Evolutionary conservation across 2,888 invertebrate species (phyloP).

Genomic region (Pollenia griseotomentosa): DNA sequence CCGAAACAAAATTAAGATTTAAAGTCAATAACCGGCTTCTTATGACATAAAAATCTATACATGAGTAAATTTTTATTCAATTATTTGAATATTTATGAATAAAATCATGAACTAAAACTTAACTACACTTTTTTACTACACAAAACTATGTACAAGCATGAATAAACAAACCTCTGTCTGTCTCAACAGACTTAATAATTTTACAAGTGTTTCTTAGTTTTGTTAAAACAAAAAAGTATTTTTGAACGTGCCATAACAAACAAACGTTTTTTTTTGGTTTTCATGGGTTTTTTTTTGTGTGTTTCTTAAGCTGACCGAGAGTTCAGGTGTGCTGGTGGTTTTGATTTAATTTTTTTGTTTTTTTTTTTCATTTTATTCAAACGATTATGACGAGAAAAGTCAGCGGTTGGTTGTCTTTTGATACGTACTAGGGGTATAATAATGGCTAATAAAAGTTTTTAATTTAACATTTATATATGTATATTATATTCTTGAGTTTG

Average conservation of each 20-base stretch:
- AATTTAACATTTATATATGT: conserved; percentile 28
- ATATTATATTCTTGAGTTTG: neutral
- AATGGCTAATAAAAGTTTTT: conserved; percentile 47
- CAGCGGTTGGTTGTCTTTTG: conserved; percentile 46
- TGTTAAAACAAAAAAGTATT: conserved; percentile 4
- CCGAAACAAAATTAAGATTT: neutral
- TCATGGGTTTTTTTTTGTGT: conserved; percentile 1
- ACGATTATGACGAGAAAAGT: conserved; percentile 51
- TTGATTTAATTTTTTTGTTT: conserved; percentile 41
- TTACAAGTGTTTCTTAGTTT: conserved; percentile 57
- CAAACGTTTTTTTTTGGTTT: conserved; percentile 54
- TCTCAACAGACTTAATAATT: conserved; percentile 32
- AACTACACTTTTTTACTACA: conserved; percentile 23
- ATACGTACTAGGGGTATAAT: conserved; percentile 24
- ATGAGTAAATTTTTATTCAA: conserved; percentile 22
- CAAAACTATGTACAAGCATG: neutral
- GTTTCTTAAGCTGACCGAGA: conserved; percentile 42
- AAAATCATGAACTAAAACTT: conserved; percentile 61
- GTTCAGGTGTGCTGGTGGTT: conserved; percentile 68
- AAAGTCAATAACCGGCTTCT: conserved; percentile 63
- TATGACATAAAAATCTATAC: conserved; percentile 50
- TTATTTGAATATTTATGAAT: conserved; percentile 27
- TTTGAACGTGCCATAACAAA: conserved; percentile 62
- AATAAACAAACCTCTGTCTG: too few species aligned
- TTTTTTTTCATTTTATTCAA: conserved; percentile 29